Percentiles rank a stretch among this genome's conserved stretches.
phyloP scores from a whole-genome alignment of 2,797 vertebrate species.

The Anisognathus igniventris region DNA sequence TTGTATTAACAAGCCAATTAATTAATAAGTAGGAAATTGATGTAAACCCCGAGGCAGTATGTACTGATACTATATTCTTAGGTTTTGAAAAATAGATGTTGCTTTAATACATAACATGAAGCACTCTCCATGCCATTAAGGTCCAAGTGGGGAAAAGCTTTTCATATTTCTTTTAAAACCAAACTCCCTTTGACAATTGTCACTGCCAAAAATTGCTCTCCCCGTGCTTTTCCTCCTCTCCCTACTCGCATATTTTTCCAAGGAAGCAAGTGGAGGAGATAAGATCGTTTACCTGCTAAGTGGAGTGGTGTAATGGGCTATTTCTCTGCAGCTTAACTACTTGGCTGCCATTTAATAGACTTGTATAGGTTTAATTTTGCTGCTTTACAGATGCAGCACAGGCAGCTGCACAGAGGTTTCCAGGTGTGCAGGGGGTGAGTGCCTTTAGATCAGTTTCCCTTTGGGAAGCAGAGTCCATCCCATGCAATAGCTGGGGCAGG shows the following conservation, averaged over 20 bases:
- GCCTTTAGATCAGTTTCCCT: neutral
- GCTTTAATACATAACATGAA: neutral
- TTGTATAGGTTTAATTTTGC: neutral
- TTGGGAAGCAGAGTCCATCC: neutral
- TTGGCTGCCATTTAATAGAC: neutral
- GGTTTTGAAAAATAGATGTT: conserved; percentile 13
- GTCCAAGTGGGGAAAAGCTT: neutral
- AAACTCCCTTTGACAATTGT: neutral
- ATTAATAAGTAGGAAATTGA: conserved; percentile 67
- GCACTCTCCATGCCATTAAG: neutral
- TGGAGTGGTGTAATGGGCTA: neutral
- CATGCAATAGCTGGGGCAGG: fast-evolving
- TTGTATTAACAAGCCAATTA: conserved; percentile 70
- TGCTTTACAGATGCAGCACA: neutral
- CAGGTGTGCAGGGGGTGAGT: neutral
- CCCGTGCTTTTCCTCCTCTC: neutral
- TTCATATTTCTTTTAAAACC: neutral
- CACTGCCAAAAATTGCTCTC: neutral
- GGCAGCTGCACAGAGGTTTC: neutral
- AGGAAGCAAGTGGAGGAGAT: neutral
- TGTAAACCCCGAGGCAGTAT: conserved; percentile 45
- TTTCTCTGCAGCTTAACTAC: neutral
- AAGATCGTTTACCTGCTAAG: neutral
- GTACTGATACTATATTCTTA: conserved; percentile 12
- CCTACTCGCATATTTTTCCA: neutral